Evolutionary conservation across 2,113 vertebrate genomes (phyloP), one percentile per base, ranked within the genome.

Genomic region (Sinosuthora webbiana): DNA sequence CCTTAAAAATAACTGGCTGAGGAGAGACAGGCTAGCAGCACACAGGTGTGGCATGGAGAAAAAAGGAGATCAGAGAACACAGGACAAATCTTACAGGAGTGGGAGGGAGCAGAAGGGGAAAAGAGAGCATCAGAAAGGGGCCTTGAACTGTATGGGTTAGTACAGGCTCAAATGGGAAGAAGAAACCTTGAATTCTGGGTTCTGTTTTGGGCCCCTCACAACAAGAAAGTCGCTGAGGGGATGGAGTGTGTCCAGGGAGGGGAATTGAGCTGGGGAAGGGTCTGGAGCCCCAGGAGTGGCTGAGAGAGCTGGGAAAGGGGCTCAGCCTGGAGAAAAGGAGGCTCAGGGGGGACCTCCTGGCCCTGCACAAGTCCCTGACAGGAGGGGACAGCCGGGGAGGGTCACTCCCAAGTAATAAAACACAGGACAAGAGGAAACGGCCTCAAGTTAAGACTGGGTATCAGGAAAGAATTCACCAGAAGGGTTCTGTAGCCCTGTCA

Each of bases 331-430:
- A 69, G 41, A 13, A 90, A 56, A 77, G 47, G 18, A 25, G 55
- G 63, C 7, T 63, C 55, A 10, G n/a, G 30, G 5, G 45, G 17
- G 1, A 31, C 11, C 20, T 7, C 31, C 0, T 62, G 41, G 31
- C 35, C 69, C 24, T 35, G 30, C 35, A 31, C 17, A 76, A 19
- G 0, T 31, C 45, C 56, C 30, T 76, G n/a, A 7, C 30, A 19
- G 14, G 25, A 76, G 17, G 6, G 10, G 7, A 0, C 23, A 74
- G 67, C 14, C 0, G 0, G 11, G 13, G 5, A 5, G 22, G 4
- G 23, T 52, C 9, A 24, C 19, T 68, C 13, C 9, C 60, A 60
- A 82, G 25, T 16, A 27, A 17, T 6, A n/a, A 60, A 52, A 9
- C 21, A 45, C 2, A 62, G 55, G 10, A 62, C 21, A 62, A 35